A percentile compares a stretch with the other conserved stretches of the same genome.
These are phyloP conservation scores for Rhinatrema bivittatum DNA, from an alignment of 2,797 vertebrate species.

Conservation along the genomic window DNA sequence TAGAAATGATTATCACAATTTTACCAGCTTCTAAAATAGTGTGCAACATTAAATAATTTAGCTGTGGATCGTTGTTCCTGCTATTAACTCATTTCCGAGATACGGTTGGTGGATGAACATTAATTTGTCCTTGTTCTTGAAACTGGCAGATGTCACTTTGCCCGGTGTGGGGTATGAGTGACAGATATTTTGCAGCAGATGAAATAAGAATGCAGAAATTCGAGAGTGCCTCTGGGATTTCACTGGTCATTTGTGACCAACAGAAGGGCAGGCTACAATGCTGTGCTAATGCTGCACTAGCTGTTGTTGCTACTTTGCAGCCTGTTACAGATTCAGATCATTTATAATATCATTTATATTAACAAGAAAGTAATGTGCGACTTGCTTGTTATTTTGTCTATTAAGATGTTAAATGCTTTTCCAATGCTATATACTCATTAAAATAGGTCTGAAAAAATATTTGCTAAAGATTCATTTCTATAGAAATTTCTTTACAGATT, in stretches of 20 bases:
- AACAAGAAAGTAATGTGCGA: conserved; percentile 24
- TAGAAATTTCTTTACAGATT: conserved; percentile 37
- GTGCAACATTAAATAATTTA: conserved; percentile 47
- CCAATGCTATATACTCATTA: conserved; percentile 16
- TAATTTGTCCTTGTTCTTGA: conserved; percentile 84
- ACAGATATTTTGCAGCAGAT: conserved; percentile 79
- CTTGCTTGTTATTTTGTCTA: conserved; percentile 22
- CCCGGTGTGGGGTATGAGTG: conserved; percentile 72
- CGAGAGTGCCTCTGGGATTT: conserved; percentile 89
- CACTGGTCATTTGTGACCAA: conserved; percentile 91
- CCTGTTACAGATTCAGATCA: conserved; percentile 55
- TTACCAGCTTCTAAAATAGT: too few relatives aligned
- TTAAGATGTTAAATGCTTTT: conserved; percentile 44
- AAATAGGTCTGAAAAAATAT: conserved; percentile 14
- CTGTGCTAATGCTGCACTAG: conserved; percentile 58
- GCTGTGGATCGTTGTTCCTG: conserved; percentile 33
- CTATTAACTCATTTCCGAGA: conserved; percentile 39
- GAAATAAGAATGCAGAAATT: conserved; percentile 89
- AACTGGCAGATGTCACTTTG: conserved; percentile 95
- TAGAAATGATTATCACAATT: too few relatives aligned
- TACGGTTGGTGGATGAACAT: conserved; percentile 48
- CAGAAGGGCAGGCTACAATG: conserved; percentile 75
- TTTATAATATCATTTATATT: conserved; percentile 49
- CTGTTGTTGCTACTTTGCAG: conserved; percentile 53
- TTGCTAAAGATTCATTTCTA: conserved; percentile 23